Evolutionary conservation across 2,113 vertebrate genomes (phyloP), one percentile per base, ranked within the genome.

Genomic region (Tympanuchus pallidicinctus): DNA sequence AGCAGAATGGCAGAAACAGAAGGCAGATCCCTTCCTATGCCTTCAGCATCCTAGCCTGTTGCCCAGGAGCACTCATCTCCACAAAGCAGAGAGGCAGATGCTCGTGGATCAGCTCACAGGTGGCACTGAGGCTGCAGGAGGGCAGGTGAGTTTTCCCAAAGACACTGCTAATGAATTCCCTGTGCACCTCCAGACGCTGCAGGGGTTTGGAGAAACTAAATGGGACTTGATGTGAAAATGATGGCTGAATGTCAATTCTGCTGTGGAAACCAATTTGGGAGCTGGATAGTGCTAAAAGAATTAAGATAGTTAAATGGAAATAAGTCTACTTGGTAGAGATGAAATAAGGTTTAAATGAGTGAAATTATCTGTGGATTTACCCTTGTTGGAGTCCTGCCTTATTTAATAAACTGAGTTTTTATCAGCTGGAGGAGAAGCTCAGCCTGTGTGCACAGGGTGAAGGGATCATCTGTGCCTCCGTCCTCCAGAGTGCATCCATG

Each of bases 231-330:
- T 93, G 92, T 78, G 89, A 30, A 96, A 95, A 94, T 80, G 81
- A 79, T 95, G 86, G 85, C 74, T 96, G 96, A 96, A 92, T 97
- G 93, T 92, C 94, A 93, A 50, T 96, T 93, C 93, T 65, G 52
- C 87, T 75, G 80, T 80, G 42, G 66, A 90, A 96, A 92, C 73
- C 91, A 94, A 85, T 96, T 96, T 94, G 95, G 86, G 92, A 96
- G 97, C 79, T 20, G 18, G 92, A 24, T 84, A 88, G 88, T 60
- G 72, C 90, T 95, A 73, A 96, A 96, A 95, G 95, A 97, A 97
- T 96, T 96, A 92, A 96, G 86, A 80, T 32, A 86, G 78, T 93
- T 97, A 94, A 96, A 77, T 94, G 92, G 94, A 95, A 94, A 81
- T 81, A 94, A 95, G 87, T 92, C 94, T 73, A 91, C 66, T 91